These are phyloP conservation scores for Caenorhabditis afra DNA, from an alignment of 2,888 invertebrate genomes.

Conservation along the genomic window DNA sequence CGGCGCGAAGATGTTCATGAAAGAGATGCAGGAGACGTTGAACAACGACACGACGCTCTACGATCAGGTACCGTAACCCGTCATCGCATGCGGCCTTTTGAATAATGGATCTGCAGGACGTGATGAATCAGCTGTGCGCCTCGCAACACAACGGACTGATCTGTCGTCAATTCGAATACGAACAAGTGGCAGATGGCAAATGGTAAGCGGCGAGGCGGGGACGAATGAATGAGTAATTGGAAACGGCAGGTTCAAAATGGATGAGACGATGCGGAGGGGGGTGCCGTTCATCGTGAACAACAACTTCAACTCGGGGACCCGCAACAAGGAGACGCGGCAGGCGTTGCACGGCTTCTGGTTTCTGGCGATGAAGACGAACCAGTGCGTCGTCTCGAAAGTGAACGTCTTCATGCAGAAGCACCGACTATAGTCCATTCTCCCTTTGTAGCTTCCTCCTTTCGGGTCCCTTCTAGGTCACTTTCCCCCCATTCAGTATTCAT, in stretches of 20 bases:
- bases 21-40: constrained; percentile 67
- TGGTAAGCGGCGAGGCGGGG: constrained; percentile 72
- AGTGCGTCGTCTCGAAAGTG: constrained; percentile 60
- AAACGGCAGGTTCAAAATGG: constrained; percentile 45
- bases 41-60: constrained; percentile 59
- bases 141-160: constrained; percentile 69
- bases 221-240: constrained; percentile 2
- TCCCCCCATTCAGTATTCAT: neutral
- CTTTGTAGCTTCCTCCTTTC: neutral
- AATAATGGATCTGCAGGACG: constrained; percentile 67
- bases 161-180: constrained; percentile 75
- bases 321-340: constrained; percentile 75
- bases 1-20: constrained; percentile 64
- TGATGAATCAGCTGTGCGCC: constrained; percentile 75
- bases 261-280: constrained; percentile 22
- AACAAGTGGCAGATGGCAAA: constrained; percentile 76
- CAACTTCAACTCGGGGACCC: constrained; percentile 78
- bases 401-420: constrained; percentile 32
- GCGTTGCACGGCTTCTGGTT: constrained; percentile 77
- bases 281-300: constrained; percentile 77
- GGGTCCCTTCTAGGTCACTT: neutral
- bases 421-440: neutral
- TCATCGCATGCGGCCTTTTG: neutral
- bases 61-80: constrained; percentile 65
- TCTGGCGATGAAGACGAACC: constrained; percentile 54